Evolutionary conservation across 2,113 vertebrate species (phyloP).

Genomic region (Chloropsis hardwickii): DNA sequence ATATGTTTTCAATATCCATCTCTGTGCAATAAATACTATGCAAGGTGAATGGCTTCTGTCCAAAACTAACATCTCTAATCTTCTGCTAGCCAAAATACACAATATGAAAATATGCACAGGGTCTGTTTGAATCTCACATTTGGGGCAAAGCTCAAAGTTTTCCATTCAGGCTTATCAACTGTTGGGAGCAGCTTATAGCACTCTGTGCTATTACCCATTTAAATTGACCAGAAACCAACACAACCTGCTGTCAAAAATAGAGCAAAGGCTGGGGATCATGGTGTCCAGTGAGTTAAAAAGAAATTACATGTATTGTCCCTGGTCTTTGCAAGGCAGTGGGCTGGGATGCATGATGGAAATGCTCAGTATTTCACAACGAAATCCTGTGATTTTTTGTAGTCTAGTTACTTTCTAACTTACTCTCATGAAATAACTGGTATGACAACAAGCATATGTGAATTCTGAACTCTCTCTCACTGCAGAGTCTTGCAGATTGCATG

Average conservation of each 20-base stretch:
- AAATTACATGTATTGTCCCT: neutral
- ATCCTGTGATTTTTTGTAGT: neutral
- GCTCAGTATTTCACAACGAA: neutral
- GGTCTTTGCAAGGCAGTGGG: neutral
- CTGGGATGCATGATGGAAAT: neutral
- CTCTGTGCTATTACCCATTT: neutral
- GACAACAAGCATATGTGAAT: neutral
- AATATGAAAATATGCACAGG: constrained; percentile 14
- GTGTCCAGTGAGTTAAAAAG: neutral
- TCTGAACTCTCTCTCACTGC: neutral
- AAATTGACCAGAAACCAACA: neutral
- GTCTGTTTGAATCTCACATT: neutral
- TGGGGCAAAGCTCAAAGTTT: constrained; percentile 15
- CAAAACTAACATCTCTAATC: constrained; percentile 50
- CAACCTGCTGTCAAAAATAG: neutral
- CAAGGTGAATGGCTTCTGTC: constrained; percentile 58
- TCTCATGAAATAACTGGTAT: neutral
- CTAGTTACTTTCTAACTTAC: neutral
- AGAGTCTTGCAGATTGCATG: neutral
- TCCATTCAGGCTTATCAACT: constrained; percentile 15
- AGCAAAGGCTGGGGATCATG: neutral
- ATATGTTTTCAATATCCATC: constrained; percentile 50
- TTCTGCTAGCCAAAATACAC: constrained; percentile 52
- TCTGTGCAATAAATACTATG: constrained; percentile 34
- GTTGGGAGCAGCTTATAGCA: neutral